phyloP scores from a whole-genome alignment of 2,888 invertebrate species.

The Leptinotarsa tumamoca region DNA sequence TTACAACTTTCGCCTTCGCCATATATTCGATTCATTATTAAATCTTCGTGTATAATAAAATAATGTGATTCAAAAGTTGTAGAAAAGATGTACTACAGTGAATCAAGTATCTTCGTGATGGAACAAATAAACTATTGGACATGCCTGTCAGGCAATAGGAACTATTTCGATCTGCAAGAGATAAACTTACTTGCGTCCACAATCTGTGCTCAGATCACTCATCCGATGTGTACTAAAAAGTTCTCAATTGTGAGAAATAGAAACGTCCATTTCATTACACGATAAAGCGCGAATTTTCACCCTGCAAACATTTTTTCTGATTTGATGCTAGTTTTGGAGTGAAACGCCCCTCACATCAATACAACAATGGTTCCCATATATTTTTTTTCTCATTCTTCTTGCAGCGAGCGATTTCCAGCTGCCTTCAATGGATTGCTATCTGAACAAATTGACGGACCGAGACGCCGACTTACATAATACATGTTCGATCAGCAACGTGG shows the following conservation, averaged over 20 bases:
- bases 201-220: background rate
- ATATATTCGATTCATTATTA: too few species aligned
- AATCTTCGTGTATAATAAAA: too few species aligned
- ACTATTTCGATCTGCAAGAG: too few species aligned
- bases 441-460: conserved; percentile 56
- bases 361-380: conserved; percentile 12
- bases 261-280: background rate
- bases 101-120: too few species aligned
- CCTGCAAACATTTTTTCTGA: conserved; percentile 12
- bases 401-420: background rate
- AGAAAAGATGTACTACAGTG: too few species aligned
- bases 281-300: conserved; percentile 3
- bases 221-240: background rate
- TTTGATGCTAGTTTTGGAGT: conserved; percentile 17
- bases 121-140: too few species aligned
- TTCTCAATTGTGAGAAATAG: background rate
- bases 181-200: too few species aligned
- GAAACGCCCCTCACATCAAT: conserved; percentile 12
- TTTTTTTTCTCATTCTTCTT: conserved; percentile 3
- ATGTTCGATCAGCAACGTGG: conserved; percentile 42
- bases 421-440: conserved; percentile 44
- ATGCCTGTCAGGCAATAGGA: too few species aligned
- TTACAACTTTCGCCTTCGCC: too few species aligned
- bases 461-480: conserved; percentile 56
- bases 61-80: too few species aligned